These are phyloP conservation scores for Mus caroli DNA, from an alignment of 2,797 vertebrate species.

Conservation along the genomic window DNA sequence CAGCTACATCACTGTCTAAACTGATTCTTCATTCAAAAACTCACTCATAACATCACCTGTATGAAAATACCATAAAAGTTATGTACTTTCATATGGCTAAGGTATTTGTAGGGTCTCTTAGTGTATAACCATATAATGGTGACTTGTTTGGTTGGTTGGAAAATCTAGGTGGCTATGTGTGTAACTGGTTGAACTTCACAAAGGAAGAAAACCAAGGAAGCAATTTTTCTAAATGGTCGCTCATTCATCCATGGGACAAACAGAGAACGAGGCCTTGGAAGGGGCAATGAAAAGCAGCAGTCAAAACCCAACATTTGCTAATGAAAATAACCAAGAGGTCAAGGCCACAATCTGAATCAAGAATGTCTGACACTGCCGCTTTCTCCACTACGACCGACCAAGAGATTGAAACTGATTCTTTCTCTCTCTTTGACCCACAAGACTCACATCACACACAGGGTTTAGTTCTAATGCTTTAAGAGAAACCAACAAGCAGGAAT, in stretches of 20 bases:
- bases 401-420: not conserved
- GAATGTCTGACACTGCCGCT: not conserved
- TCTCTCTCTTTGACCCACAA: not conserved
- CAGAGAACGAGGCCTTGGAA: not conserved
- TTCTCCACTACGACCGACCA: not conserved
- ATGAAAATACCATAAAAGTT: not conserved
- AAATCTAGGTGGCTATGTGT: not conserved
- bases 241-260: not conserved
- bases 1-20: not conserved
- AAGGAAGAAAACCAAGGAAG: slow-evolving; percentile 13
- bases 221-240: not conserved
- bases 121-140: not conserved
- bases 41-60: not conserved
- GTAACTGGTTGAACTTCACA: not conserved
- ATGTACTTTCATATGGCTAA: slow-evolving; percentile 31
- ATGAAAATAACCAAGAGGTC: not conserved
- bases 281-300: not conserved
- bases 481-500: not conserved
- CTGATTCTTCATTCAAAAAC: not conserved
- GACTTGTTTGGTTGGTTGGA: not conserved
- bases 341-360: slow-evolving; percentile 7
- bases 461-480: not conserved
- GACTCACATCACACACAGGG: not conserved
- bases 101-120: not conserved
- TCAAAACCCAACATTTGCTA: not conserved